Evolutionary conservation across 2,888 invertebrate genomes (phyloP), one percentile per base, ranked within the genome.

Genomic region (Brenthis ino): DNA sequence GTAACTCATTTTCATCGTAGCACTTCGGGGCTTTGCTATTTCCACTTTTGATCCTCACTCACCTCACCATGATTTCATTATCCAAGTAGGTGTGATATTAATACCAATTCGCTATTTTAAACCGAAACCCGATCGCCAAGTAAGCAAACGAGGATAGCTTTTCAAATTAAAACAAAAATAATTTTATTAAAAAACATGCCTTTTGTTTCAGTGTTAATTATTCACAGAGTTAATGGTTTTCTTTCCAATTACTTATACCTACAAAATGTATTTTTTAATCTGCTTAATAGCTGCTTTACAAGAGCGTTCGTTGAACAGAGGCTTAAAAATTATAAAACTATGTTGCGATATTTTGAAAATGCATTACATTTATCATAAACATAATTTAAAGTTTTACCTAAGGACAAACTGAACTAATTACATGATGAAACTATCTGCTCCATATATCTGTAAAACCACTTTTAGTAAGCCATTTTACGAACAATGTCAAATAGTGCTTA

Each of bases 401-500:
- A 55, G 28, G 58, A 63, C 54, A 51, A 54, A 65, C 57, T 61
- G 65, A 64, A 65, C 67, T 57, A 67, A 61, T 48, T 47, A 48
- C 50, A 57, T 37, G 50, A 54, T 28, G 48, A 69, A 54, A 58
- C 65, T 55, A 57, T 24, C 37, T 37, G 68, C 54, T 65, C 51
- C 55, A 65, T 70, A 64, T 55, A 70, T 51, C 64, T 55, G 56
- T 60, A 48, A 65, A 69, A 61, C 37, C 57, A 60, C 47, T 57
- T 57, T 57, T 53, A 70, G 50, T 60, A 63, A 28, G 50, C 51
- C 51, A 58, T 64, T 64, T 55, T 55, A 20, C 48, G 60, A 67
- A 58, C 57, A 50, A 67, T 37, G 51, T 43, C 58, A 48, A 47
- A 58, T 53, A 53, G 61, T 33, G 53, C 20, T 16, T 20, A 13